Evolutionary conservation across 2,113 vertebrate species (phyloP).

Genomic region (Mustela lutreola): DNA sequence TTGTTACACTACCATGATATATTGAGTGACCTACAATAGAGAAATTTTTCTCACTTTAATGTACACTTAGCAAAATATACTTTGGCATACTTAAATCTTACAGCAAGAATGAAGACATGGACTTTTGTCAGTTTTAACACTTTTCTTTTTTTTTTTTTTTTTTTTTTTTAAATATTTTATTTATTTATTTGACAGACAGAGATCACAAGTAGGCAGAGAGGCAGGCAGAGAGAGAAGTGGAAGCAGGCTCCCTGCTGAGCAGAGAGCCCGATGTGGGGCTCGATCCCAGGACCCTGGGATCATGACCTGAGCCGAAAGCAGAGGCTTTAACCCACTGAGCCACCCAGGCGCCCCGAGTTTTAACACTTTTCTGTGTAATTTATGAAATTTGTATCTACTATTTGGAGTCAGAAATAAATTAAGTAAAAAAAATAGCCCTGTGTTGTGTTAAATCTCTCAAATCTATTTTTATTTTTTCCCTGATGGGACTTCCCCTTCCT

Average conservation of each 20-base stretch:
- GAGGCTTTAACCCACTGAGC: no score
- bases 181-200: no score
- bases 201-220: no score
- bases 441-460: not conserved
- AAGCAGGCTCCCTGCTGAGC: no score
- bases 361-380: not conserved
- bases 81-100: not conserved
- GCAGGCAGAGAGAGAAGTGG: no score
- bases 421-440: not conserved
- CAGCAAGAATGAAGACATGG: not conserved
- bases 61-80: conserved; percentile 1
- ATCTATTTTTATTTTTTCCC: not conserved
- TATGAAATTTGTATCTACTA: not conserved
- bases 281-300: no score
- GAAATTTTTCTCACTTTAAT: not conserved
- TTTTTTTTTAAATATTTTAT: no score
- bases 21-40: not conserved
- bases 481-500: not conserved
- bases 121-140: not conserved
- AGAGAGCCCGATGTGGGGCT: no score
- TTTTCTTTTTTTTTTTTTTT: no score
- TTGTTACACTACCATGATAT: not conserved
- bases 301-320: no score
- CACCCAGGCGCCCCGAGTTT: no score
- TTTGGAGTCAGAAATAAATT: conserved; percentile 46